A percentile compares a stretch with the other conserved stretches of the same genome.
Conservation (phyloP, 2,888 invertebrate species). For the Griposia aprilina region DNA sequence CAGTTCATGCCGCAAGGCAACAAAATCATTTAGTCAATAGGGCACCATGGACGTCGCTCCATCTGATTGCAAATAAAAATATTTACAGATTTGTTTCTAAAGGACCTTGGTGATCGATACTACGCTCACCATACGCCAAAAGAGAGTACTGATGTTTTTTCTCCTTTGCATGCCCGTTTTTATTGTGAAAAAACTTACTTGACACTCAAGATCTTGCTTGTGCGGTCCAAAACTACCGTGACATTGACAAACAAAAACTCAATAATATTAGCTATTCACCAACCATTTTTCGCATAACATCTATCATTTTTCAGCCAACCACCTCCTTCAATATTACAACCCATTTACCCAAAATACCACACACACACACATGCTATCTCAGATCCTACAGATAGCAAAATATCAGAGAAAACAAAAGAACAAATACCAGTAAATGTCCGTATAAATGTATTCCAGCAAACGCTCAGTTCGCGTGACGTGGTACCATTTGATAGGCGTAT, state of each 20-base stretch:
- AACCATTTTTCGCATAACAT: background rate
- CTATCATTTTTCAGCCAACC: background rate
- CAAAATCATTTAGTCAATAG: no score
- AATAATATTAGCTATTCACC: background rate
- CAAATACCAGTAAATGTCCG: slow-evolving; percentile 59
- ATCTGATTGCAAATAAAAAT: no score
- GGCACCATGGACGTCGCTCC: no score
- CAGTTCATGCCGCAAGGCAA: background rate
- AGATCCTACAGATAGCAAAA: slow-evolving; percentile 53
- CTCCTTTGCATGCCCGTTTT: no score
- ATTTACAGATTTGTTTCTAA: no score
- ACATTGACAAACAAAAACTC: slow-evolving; percentile 1
- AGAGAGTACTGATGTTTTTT: no score
- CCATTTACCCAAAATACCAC: slow-evolving; percentile 38
- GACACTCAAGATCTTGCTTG: no score
- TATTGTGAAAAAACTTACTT: no score
- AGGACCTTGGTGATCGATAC: no score
- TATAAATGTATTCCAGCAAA: slow-evolving; percentile 64
- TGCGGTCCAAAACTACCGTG: background rate
- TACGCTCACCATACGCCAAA: no score
- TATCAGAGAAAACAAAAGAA: slow-evolving; percentile 64
- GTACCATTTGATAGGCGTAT: slow-evolving; percentile 62
- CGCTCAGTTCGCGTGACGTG: slow-evolving; percentile 61
- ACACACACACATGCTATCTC: slow-evolving; percentile 25
- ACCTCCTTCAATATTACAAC: background rate